These are phyloP conservation scores for Babylonia areolata DNA, from an alignment of 1,140 invertebrate species.

Conservation along the genomic window DNA sequence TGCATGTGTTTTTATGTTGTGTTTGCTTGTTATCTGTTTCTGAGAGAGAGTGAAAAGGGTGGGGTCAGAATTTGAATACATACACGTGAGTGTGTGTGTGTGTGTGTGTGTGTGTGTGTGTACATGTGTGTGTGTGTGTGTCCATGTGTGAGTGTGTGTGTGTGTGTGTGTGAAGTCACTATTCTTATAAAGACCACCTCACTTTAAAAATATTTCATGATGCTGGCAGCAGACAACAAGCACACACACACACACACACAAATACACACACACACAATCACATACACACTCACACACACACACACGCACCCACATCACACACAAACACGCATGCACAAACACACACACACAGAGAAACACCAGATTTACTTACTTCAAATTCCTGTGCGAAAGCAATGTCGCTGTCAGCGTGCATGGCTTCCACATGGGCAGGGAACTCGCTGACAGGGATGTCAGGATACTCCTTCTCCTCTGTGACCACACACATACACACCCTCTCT, in stretches of 20 bases:
- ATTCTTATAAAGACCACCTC: too few relatives aligned
- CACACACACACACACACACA: conserved; percentile 18
- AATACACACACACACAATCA: neutral
- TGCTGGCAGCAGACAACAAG: too few relatives aligned
- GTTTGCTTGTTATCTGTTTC: too few relatives aligned
- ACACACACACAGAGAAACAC: neutral
- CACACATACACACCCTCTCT: neutral
- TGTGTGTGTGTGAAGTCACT: too few relatives aligned
- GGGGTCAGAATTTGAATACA: too few relatives aligned
- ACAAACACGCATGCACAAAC: neutral
- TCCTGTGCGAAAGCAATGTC: conserved; percentile 72
- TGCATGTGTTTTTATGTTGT: too few relatives aligned
- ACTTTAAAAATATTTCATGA: too few relatives aligned
- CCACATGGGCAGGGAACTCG: conserved; percentile 65
- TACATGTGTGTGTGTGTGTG: too few relatives aligned
- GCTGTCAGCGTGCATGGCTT: conserved; percentile 67
- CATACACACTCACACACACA: neutral
- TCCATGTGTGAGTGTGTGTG: too few relatives aligned
- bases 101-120: too few relatives aligned
- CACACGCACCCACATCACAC: neutral
- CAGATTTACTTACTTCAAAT: conserved; percentile 66
- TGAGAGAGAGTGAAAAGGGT: too few relatives aligned
- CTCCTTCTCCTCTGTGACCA: conserved; percentile 57
- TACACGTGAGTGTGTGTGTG: too few relatives aligned
- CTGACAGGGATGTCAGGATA: conserved; percentile 55